phyloP scores from a whole-genome alignment of 37 sponge, comb jelly and placozoan species.

The Halichondria panicea region DNA sequence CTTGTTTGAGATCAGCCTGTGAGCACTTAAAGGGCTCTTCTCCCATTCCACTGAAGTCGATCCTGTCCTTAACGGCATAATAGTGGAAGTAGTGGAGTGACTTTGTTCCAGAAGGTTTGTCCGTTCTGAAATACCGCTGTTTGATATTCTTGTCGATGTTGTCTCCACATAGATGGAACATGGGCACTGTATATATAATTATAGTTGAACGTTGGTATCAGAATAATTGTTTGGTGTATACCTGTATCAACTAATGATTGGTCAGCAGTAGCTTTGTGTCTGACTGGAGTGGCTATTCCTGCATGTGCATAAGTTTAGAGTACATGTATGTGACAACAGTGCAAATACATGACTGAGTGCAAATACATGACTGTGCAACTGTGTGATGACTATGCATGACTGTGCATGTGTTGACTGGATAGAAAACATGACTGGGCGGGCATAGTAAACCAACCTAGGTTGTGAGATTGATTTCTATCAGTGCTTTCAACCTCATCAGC shows the following conservation, averaged over 20 bases:
- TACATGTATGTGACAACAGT: not conserved
- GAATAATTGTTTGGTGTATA: no score
- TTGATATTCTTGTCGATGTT: conserved; percentile 21
- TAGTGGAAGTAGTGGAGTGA: conserved; percentile 27
- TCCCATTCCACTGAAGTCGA: conserved; percentile 14
- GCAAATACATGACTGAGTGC: not conserved
- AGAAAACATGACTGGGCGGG: no score
- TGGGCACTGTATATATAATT: not conserved
- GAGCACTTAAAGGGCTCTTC: not conserved
- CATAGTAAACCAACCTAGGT: not conserved
- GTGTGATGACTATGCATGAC: not conserved
- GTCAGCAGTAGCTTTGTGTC: not conserved
- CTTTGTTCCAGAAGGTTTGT: not conserved
- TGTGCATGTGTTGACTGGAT: no score
- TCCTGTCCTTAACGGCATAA: conserved; percentile 33
- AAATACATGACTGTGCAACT: not conserved
- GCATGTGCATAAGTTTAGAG: not conserved
- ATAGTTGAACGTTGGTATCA: not conserved
- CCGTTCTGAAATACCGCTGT: conserved; percentile 7
- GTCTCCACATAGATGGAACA: conserved; percentile 23
- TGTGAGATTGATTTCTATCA: not conserved
- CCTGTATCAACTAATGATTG: not conserved
- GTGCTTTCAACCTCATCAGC: not conserved
- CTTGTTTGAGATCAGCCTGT: not conserved
- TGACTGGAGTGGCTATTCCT: not conserved